These are phyloP conservation scores for Lophius americanus DNA, from an alignment of 2,797 vertebrate genomes.

Conservation along the genomic window DNA sequence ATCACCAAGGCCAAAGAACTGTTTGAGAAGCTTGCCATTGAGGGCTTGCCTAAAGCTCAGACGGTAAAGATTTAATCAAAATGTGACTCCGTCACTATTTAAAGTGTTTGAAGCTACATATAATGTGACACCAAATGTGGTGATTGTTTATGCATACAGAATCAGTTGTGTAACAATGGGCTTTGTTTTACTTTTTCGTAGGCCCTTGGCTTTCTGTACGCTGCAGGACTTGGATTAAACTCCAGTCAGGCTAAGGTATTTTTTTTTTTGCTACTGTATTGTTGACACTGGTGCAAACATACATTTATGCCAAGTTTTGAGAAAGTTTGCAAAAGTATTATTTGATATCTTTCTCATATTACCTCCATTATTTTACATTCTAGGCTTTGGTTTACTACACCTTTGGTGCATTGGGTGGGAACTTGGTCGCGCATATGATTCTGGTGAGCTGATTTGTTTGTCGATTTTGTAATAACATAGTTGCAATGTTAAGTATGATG, in stretches of 20 bases:
- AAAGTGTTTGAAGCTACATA: background rate
- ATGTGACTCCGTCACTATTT: background rate
- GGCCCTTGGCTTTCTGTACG: constrained; percentile 97
- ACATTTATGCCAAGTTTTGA: background rate
- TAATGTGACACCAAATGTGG: background rate
- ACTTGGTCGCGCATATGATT: constrained; percentile 95
- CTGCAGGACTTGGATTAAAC: constrained; percentile 95
- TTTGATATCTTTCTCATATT: background rate
- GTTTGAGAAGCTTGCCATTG: constrained; percentile 91
- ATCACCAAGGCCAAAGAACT: constrained; percentile 88
- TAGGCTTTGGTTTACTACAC: constrained; percentile 98
- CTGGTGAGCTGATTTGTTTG: constrained; percentile 84
- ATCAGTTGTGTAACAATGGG: background rate
- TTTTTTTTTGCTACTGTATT: background rate
- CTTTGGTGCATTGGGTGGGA: constrained; percentile 96
- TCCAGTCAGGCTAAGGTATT: constrained; percentile 98
- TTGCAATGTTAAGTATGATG: background rate
- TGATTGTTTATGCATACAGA: background rate
- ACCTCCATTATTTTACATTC: background rate
- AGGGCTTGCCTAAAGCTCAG: constrained; percentile 95
- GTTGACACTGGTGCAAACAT: background rate
- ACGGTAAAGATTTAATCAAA: constrained; percentile 79
- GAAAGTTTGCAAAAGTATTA: background rate
- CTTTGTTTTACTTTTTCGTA: constrained; percentile 58
- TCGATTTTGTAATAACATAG: background rate